Base-by-base conservation (phyloP, 2,888 invertebrate genomes). In the Crematogaster levior region DNA sequence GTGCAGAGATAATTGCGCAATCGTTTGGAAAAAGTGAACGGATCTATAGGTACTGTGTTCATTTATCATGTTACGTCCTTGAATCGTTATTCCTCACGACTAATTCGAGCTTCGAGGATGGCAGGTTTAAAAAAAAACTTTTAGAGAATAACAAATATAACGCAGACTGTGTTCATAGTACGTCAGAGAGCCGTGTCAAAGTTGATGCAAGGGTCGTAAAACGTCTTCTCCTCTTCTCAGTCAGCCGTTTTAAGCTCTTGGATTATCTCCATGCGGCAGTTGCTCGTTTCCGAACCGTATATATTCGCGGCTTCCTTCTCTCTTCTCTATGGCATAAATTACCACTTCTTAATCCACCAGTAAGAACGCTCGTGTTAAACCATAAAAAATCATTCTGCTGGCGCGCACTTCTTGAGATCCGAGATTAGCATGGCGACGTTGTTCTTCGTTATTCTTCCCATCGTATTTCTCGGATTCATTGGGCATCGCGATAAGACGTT, bases 381-480 rank as follows among this genome's bases (percentile, higher is more conserved):
- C 53, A 63, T 43, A 48, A 83, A 83, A 84, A 88, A 88, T 84
- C 83, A 86, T 87, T 73, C 65, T 70, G 66, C 63, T 34, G 77
- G 30, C 34, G 75, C 51, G 82, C 70, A 43, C 58, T 85, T 70
- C 81, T 81, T 30, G 63, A 83, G 82, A 84, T 82, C 79, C 86
- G 63, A 90, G 91, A 90, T 90, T 89, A 91, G 73, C 88, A 82
- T 65, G 89, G 85, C 89, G 88, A 80, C 87, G 86, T 86, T 84
- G 60, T 86, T 81, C 77, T 88, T 82, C 63, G 68, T 79, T 6
- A 5, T 6, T 6, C 34, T 6, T 79, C 21, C 15, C 65, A 15
- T 27, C 24, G 40, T 65, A 37, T 63, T 61, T 63, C 61, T 66
- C 66, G 66, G 24, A 37, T 37, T 72, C 79, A 30, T 58, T 30